A percentile compares a stretch with the other conserved stretches of the same genome.
Conservation (phyloP, 2,888 invertebrate species). For the Hoplodrina ambigua region DNA sequence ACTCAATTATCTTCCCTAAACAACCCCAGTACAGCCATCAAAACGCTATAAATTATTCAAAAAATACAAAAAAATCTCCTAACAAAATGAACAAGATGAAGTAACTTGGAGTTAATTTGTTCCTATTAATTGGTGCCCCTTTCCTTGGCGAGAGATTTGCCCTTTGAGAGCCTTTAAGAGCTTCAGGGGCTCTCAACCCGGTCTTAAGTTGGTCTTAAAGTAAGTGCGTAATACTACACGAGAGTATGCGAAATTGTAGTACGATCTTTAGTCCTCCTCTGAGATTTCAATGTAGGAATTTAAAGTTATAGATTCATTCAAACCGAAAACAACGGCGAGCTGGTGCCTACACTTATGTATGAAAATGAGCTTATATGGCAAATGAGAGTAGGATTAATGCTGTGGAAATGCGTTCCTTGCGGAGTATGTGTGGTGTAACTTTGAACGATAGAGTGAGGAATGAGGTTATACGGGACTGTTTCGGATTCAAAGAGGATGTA, state of each 20-base stretch:
- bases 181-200: constrained; percentile 29
- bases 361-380: too few species aligned
- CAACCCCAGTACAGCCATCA: constrained; percentile 2
- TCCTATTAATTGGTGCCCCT: constrained; percentile 48
- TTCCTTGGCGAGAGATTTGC: constrained; percentile 27
- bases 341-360: too few species aligned
- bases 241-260: background rate
- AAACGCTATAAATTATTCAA: constrained; percentile 38
- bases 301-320: background rate
- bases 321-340: too few species aligned
- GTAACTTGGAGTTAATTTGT: constrained; percentile 54
- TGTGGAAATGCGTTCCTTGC: too few species aligned
- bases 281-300: background rate
- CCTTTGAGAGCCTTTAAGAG: constrained; percentile 50
- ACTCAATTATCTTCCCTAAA: background rate
- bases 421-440: too few species aligned
- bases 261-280: background rate
- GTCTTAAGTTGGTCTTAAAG: constrained; percentile 40
- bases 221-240: constrained; percentile 19
- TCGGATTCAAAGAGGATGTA: too few species aligned
- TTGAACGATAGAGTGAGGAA: too few species aligned
- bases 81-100: constrained; percentile 39
- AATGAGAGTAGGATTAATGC: too few species aligned
- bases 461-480: too few species aligned
- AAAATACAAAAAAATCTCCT: constrained; percentile 15